Base-by-base conservation (phyloP, 92 coral and sea anemone species). In the Meandrina meandrites region DNA sequence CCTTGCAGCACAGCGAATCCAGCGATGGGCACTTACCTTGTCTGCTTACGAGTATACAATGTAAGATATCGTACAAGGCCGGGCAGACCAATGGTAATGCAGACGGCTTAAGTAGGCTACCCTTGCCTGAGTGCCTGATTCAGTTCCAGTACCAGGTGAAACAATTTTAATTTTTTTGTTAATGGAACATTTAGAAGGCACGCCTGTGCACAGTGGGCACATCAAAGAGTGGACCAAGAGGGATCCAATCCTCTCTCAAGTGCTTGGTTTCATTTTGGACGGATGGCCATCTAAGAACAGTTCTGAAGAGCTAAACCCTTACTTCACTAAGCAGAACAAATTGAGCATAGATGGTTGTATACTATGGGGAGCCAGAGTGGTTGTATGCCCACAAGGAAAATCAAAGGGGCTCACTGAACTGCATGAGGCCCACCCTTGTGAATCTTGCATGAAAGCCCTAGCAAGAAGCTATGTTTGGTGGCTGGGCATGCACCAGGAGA, bases 21-120 rank as follows among this genome's bases (percentile, higher is more conserved):
- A 93, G 81, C 87, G 92, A 79, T 93, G 92, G 96, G 96, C 94
- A 13, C 86, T 91, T 12, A 86, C 91, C 78, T 74, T 92, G 45
- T 64, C 85, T 54, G 92, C 88, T 19, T 93, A 88, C 84, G 85
- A 86, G 76, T 92, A 88, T 72, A n/a, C n/a, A n/a, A n/a, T n/a
- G n/a, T n/a, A 68, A 28, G 31, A 82, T 90, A n/a, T 82, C 86
- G 22, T 87, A 92, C 53, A 90, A 87, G 83, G 76, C 79, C 14
- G 94, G 90, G 4, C 75, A 69, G 62, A 70, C 79, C n/a, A 90
- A 87, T 80, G 93, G 87, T 6, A 90, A 90, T 72, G 93, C 93
- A 48, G 91, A 92, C 81, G 93, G 79, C 66, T 60, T 92, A 56
- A 90, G 93, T 69, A 68, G 91, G 40, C 86, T 88, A 31, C 93